These are phyloP conservation scores for Sitophilus oryzae DNA, from an alignment of 1,140 invertebrate species.

Conservation along the genomic window DNA sequence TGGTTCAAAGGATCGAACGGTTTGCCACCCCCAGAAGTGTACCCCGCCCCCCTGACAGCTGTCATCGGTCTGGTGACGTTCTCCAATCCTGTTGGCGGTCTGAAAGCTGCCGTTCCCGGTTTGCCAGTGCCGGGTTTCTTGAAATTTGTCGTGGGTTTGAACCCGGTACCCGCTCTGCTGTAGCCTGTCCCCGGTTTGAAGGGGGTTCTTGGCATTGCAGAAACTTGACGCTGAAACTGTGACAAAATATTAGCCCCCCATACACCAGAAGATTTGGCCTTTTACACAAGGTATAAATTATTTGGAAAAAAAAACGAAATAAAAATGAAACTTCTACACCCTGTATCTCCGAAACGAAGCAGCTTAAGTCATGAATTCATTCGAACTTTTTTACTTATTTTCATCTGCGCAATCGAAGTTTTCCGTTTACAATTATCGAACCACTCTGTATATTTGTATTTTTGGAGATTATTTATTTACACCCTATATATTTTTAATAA, in stretches of 20 bases:
- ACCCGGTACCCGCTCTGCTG: conserved; percentile 32
- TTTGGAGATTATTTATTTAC: no score
- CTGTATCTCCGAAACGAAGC: no score
- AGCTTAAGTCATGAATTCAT: no score
- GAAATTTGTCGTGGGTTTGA: conserved; percentile 35
- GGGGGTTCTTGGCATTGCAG: conserved; percentile 33
- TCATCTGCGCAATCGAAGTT: no score
- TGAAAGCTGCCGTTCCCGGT: conserved; percentile 33
- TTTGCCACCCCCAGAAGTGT: conserved; percentile 58
- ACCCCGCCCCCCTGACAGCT: conserved; percentile 91
- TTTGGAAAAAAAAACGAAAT: no score
- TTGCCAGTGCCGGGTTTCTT: conserved; percentile 28
- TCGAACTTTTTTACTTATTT: no score
- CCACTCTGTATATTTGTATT: no score
- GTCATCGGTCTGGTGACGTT: conserved; percentile 73
- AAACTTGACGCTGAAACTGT: conserved; percentile 39
- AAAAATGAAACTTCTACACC: no score
- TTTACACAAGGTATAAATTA: no score
- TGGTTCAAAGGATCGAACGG: conserved; percentile 78
- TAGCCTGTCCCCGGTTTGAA: conserved; percentile 31
- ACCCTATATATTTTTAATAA: no score
- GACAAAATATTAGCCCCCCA: background rate
- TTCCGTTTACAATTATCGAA: no score
- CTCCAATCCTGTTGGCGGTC: conserved; percentile 33
- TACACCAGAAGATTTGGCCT: background rate